These are phyloP conservation scores for Malurus leucopterus DNA, from an alignment of 2,797 vertebrate genomes.

Conservation along the genomic window DNA sequence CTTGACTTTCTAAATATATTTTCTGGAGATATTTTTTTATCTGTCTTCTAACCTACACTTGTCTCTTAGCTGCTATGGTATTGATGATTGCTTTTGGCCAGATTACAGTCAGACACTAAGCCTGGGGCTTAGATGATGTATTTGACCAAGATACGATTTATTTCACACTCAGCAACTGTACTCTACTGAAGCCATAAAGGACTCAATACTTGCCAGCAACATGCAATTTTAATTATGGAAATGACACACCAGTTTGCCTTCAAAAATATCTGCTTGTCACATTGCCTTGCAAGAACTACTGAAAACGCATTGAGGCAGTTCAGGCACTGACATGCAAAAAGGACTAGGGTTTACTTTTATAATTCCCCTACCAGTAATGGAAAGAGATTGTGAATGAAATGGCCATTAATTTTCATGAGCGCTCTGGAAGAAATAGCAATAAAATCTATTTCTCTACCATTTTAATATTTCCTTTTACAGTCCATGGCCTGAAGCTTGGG, in stretches of 20 bases:
- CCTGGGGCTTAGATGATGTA: fast-evolving
- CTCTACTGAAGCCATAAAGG: neutral
- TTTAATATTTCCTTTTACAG: neutral
- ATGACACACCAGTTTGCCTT: neutral
- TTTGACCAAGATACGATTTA: neutral
- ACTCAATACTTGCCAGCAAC: neutral
- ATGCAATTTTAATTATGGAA: neutral
- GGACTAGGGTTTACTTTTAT: neutral
- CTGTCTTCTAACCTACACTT: neutral
- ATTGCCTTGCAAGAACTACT: neutral
- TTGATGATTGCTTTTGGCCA: neutral
- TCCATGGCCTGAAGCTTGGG: fast-evolving
- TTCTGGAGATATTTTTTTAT: neutral
- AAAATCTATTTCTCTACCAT: neutral
- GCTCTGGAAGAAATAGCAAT: neutral
- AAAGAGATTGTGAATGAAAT: neutral
- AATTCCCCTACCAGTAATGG: neutral
- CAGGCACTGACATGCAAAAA: neutral
- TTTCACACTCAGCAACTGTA: neutral
- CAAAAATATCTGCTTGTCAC: neutral
- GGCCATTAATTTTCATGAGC: neutral
- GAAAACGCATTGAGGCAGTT: neutral
- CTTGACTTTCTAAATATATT: neutral
- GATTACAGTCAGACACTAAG: neutral
- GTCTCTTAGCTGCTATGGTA: neutral